Base-by-base conservation (phyloP, 2,113 vertebrate genomes). In the Hemichromis elongatus region DNA sequence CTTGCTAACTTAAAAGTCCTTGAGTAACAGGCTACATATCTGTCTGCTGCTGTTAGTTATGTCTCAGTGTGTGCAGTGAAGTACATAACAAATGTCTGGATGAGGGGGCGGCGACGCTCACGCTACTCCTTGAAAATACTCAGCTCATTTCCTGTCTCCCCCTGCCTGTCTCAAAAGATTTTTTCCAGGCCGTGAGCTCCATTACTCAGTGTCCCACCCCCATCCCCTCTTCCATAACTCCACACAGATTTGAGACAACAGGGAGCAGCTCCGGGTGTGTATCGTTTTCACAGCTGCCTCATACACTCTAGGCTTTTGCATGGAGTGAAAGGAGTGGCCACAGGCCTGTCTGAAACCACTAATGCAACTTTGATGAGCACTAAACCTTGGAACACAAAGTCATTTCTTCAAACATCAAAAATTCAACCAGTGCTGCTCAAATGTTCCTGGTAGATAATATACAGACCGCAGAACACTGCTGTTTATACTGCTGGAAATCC, bases 81-180 rank as follows among this genome's bases (percentile, higher is more conserved):
- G n/a, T 83, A 55, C 57, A 66, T 59, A 37, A 91, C 52, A 77
- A 85, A 82, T 70, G 92, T 93, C 88, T 91, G 87, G 86, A 73
- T 24, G 37, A 42, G 90, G 84, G 75, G 86, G 88, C 37, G 66
- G 45, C 11, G 1, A 10, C 40, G 42, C 79, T 79, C 42, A 9
- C 40, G n/a, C 68, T 73, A 14, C 59, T 80, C 33, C 70, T 88
- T 9, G 3, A 89, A 93, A 90, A 93, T 30, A 90, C 52, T 81
- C 79, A 8, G 35, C 84, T 87, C 88, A 88, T 86, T 92, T 93
- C 90, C 91, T 81, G 88, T 92, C 86, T 91, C 82, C 52, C 70
- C 52, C 70, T 80, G 52, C 73, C 21, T 50, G 80, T 86, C 80
- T 90, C 73, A 59, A 57, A 33, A 85, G 9, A 5, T 11, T 79